phyloP scores from a whole-genome alignment of 2,113 vertebrate genomes.

The Myocastor coypus region DNA sequence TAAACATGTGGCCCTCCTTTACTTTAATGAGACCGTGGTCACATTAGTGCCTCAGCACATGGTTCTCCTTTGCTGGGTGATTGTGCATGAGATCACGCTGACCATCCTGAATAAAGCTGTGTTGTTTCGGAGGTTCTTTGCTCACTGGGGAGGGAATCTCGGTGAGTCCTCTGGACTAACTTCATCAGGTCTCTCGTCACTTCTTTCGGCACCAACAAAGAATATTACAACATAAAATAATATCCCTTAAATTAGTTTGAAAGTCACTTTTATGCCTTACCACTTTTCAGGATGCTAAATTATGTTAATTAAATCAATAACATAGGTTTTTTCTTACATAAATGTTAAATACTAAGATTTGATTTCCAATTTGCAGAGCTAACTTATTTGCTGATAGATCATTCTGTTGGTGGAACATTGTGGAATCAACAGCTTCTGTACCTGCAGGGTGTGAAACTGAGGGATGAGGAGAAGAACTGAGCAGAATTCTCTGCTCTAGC shows the following conservation, averaged over 20 bases:
- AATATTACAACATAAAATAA: too few relatives aligned
- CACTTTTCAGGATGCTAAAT: neutral
- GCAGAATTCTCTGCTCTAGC: neutral
- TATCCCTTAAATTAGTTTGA: neutral
- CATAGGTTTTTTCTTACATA: neutral
- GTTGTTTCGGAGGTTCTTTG: too few relatives aligned
- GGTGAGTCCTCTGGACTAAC: too few relatives aligned
- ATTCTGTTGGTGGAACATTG: neutral
- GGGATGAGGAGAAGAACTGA: neutral
- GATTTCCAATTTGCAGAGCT: conserved; percentile 21
- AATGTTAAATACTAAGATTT: conserved; percentile 5
- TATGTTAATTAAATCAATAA: neutral
- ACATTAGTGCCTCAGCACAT: too few relatives aligned
- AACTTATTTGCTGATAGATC: neutral
- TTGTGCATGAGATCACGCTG: too few relatives aligned
- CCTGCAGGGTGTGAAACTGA: neutral
- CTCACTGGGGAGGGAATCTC: too few relatives aligned
- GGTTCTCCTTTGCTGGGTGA: too few relatives aligned
- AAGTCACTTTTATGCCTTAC: conserved; percentile 11
- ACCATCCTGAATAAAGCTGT: too few relatives aligned
- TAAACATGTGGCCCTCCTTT: too few relatives aligned
- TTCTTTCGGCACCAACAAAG: too few relatives aligned
- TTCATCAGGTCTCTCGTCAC: too few relatives aligned
- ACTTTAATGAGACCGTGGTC: too few relatives aligned
- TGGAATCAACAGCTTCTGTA: neutral